A percentile compares a stretch with the other conserved stretches of the same genome.
phyloP scores from a whole-genome alignment of 2,113 vertebrate genomes.

The Leuciscus idus region DNA sequence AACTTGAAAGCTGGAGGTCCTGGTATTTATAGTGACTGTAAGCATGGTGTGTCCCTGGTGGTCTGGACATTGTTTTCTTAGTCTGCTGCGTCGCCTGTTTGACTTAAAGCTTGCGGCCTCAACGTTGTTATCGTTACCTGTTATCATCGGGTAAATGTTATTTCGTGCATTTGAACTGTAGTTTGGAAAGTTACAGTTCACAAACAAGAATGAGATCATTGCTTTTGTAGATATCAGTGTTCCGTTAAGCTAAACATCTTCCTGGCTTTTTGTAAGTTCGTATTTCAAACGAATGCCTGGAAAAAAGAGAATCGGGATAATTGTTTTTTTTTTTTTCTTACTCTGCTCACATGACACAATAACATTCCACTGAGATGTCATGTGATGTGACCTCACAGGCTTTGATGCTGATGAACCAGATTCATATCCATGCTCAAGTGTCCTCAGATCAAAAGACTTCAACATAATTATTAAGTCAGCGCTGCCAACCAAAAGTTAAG shows the following conservation, averaged over 20 bases:
- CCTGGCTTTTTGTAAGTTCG: background rate
- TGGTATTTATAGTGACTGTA: conserved; percentile 58
- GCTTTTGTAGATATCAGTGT: background rate
- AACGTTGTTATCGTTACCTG: conserved; percentile 68
- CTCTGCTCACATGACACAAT: conserved; percentile 47
- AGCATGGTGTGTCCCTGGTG: conserved; percentile 61
- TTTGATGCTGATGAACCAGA: conserved; percentile 23
- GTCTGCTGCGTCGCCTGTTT: conserved; percentile 55
- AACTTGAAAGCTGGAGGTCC: conserved; percentile 38
- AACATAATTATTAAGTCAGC: background rate
- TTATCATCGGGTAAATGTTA: conserved; percentile 67
- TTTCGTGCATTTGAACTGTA: conserved; percentile 52
- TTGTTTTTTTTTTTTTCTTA: conserved; percentile 20
- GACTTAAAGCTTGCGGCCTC: conserved; percentile 55
- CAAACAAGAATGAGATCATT: background rate
- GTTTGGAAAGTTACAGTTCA: conserved; percentile 15
- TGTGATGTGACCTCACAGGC: conserved; percentile 53
- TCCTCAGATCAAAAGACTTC: conserved; percentile 24
- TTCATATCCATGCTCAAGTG: conserved; percentile 6
- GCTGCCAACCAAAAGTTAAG: background rate
- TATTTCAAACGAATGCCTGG: conserved; percentile 38
- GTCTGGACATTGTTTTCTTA: conserved; percentile 64
- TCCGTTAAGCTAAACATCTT: conserved; percentile 50
- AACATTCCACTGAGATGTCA: conserved; percentile 43
- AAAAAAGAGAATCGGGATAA: conserved; percentile 48